Evolutionary conservation across 1,140 invertebrate genomes (phyloP).

Genomic region (Rhysida immarginata): DNA sequence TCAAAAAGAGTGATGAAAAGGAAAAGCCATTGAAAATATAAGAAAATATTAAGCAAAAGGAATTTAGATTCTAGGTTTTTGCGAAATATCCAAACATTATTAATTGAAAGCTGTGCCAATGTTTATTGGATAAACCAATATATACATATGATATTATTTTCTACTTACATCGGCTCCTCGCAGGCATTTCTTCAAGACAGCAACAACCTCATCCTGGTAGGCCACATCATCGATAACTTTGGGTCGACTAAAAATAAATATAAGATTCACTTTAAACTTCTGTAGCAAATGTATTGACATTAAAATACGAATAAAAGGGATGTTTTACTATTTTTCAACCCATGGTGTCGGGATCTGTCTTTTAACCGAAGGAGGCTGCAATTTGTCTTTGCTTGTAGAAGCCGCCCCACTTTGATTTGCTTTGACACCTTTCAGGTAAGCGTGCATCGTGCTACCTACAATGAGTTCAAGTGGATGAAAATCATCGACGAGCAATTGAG

Average conservation of each 20-base stretch:
- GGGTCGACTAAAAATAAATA: constrained; percentile 53
- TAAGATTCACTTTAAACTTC: constrained; percentile 7
- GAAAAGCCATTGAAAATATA: too few species aligned
- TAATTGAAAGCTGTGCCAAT: too few species aligned
- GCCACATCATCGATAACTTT: constrained; percentile 88
- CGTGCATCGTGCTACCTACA: too few species aligned
- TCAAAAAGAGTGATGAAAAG: too few species aligned
- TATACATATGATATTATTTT: too few species aligned
- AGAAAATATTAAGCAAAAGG: too few species aligned
- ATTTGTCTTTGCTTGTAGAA: background rate
- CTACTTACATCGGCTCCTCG: constrained; percentile 37
- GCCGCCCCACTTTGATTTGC: too few species aligned
- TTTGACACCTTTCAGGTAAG: background rate
- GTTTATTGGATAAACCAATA: too few species aligned
- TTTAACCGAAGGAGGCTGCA: constrained; percentile 21
- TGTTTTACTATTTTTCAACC: constrained; percentile 77
- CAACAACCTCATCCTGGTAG: constrained; percentile 88
- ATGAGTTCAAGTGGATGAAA: too few species aligned
- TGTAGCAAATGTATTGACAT: constrained; percentile 10
- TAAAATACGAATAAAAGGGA: background rate
- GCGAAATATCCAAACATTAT: too few species aligned
- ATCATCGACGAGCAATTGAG: too few species aligned
- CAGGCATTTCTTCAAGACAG: constrained; percentile 69
- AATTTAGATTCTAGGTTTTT: too few species aligned
- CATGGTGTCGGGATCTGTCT: constrained; percentile 51